phyloP scores from a whole-genome alignment of 1,140 invertebrate genomes.

The Agrypnia vestita region DNA sequence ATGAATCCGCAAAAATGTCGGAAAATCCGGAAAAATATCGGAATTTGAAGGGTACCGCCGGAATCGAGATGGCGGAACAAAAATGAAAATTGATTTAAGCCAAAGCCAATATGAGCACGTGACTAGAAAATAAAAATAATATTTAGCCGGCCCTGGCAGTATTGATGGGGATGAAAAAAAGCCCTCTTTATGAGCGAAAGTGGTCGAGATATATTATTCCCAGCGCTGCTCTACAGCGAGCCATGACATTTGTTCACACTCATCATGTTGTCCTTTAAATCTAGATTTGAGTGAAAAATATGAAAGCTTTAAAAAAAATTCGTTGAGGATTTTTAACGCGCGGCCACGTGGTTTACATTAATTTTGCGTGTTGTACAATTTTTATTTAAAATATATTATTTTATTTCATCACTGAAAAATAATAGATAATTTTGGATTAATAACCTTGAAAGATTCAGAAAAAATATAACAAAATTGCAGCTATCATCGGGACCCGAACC shows the following conservation, averaged over 20 bases:
- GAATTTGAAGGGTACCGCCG: neutral
- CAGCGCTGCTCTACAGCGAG: neutral
- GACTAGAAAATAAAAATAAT: neutral
- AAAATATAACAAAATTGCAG: no score
- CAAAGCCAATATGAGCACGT: neutral
- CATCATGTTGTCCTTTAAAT: neutral
- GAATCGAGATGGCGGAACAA: slow-evolving; percentile 1
- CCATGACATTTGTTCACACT: slow-evolving; percentile 5
- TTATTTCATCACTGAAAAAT: no score
- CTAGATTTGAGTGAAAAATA: no score
- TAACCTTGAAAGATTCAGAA: no score
- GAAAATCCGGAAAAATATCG: slow-evolving; percentile 1
- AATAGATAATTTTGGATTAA: no score
- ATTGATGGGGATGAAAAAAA: slow-evolving; percentile 4
- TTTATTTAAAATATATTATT: no score
- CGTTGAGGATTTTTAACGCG: no score
- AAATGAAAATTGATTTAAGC: slow-evolving; percentile 7
- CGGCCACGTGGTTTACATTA: no score
- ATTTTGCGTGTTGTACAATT: no score
- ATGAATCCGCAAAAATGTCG: neutral
- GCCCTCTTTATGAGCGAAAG: neutral
- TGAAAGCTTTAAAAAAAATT: no score
- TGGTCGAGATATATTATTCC: neutral
- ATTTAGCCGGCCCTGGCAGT: slow-evolving; percentile 4
- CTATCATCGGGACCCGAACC: no score